Base-by-base conservation (phyloP, 2,888 invertebrate genomes). In the Oegoconia quadripuncta region DNA sequence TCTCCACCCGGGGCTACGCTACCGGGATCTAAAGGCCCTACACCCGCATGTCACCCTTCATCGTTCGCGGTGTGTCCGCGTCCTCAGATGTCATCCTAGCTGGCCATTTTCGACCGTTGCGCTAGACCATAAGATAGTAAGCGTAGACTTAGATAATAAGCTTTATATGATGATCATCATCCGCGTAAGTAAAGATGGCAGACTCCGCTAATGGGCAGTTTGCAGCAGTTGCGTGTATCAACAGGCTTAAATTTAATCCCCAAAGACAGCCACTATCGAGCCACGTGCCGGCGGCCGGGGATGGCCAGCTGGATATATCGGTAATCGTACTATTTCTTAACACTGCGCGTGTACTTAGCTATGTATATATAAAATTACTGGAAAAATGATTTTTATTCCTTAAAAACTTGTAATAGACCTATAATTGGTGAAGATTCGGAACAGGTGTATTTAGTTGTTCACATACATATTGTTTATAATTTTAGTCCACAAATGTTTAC, bases 281-380 rank as follows among this genome's bases (percentile, higher is more conserved):
- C n/a, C n/a, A n/a, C n/a, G n/a, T 3, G 30, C 26, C 27, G 49
- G 46, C 45, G 50, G 29, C 60, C 48, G 60, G 57, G 50, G 39
- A 69, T 77, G 72, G 72, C 72, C 74, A 71, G 70, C 70, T 71
- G 50, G 46, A 58, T 32, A 35, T 43, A 46, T 44, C 45, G 46
- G 45, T 45, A 55, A 53, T 47, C 27, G 23, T 46, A 27, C 25
- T 47, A 35, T 42, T 53, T 52, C 55, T 61, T 52, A 60, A 57
- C 56, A 50, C 53, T 58, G 49, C 53, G 58, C 50, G 52, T 69
- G 62, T 69, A 62, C 48, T 55, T 59, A 60, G 44, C 49, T 17
- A 4, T 66, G 52, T 77, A 68, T 78, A 78, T 56, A 76, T 75
- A 76, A 66, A 73, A 65, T 69, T 66, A 64, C 44, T 63, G 60